Conservation (phyloP, 2,113 vertebrate genomes). For the Gobiocypris rarus region DNA sequence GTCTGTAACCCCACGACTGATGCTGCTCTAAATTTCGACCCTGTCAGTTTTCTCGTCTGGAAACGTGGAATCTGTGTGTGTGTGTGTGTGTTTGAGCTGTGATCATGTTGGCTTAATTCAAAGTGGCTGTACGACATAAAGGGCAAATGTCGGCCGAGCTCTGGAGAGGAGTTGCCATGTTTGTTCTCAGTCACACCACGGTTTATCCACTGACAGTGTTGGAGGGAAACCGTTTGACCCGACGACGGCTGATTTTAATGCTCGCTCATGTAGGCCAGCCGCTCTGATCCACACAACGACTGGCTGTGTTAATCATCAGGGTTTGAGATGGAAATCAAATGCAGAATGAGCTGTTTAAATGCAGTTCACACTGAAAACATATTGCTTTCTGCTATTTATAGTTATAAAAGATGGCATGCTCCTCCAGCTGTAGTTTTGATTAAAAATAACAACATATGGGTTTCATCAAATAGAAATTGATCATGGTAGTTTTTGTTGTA, state of each 20-base stretch:
- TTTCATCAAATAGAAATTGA: not conserved
- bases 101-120: slow-evolving; percentile 48
- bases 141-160: slow-evolving; percentile 36
- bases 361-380: no score
- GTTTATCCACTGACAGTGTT: slow-evolving; percentile 27
- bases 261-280: not conserved
- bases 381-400: not conserved
- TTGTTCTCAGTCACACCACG: slow-evolving; percentile 32
- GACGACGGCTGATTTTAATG: slow-evolving; percentile 22
- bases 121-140: slow-evolving; percentile 35
- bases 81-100: slow-evolving; percentile 34
- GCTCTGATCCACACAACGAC: not conserved
- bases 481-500: not conserved
- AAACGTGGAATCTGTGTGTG: not conserved
- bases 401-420: not conserved
- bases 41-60: not conserved
- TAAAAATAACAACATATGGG: not conserved
- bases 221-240: slow-evolving; percentile 32
- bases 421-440: no score
- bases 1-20: not conserved
- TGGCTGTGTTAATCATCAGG: not conserved
- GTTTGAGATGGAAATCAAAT: not conserved
- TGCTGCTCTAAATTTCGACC: not conserved
- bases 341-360: not conserved
- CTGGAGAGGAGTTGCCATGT: slow-evolving; percentile 33